Conservation (phyloP, 2,888 invertebrate genomes). For the Acanthococcus lagerstroemiae region DNA sequence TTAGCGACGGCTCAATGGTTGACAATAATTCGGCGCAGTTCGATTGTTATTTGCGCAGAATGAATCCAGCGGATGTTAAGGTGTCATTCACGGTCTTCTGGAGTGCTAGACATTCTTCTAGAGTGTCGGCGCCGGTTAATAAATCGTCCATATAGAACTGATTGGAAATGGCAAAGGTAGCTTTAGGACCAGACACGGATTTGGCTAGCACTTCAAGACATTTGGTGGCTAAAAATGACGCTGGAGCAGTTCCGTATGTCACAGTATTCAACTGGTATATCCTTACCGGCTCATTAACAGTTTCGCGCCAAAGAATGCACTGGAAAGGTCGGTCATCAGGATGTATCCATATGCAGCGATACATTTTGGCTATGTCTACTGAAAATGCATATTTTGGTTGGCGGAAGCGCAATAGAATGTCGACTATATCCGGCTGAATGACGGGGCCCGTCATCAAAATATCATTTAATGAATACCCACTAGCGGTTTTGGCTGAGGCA, state of each 20-base stretch:
- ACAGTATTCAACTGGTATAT: not conserved
- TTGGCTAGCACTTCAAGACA: not conserved
- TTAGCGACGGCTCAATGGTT: not conserved
- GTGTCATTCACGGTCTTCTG: not conserved
- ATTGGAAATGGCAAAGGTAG: not conserved
- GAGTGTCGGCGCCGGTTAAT: not conserved
- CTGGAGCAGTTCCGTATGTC: not conserved
- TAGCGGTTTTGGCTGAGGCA: not conserved
- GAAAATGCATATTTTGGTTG: no score
- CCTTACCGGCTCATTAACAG: not conserved
- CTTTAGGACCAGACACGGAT: not conserved
- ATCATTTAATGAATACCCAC: not conserved
- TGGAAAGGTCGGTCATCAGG: not conserved
- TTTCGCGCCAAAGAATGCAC: not conserved
- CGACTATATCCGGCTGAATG: no score
- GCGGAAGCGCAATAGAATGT: no score
- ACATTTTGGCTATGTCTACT: no score
- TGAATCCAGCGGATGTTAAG: not conserved
- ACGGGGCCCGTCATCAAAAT: not conserved
- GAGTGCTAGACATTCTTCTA: not conserved
- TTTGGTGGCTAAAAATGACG: not conserved
- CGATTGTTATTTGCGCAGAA: not conserved
- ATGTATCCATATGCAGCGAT: no score
- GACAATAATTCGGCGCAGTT: not conserved
- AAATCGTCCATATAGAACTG: constrained; percentile 2